Base-by-base conservation (phyloP, 1,140 invertebrate genomes). In the Cheumatopsyche charites region DNA sequence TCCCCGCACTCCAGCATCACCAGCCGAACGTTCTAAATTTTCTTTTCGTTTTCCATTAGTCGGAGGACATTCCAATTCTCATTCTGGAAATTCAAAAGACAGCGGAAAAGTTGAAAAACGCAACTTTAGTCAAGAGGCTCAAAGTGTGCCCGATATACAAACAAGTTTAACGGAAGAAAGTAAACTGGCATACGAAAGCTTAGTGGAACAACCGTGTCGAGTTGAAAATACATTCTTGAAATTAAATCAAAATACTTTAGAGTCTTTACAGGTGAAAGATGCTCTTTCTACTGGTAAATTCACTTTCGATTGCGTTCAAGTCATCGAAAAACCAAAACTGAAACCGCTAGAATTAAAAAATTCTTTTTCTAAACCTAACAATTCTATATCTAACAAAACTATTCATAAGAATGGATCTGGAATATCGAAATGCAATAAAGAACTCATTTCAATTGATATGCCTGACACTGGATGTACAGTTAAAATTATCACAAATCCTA, bases 101-200 rank as follows among this genome's bases (percentile, higher is more conserved):
- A 11, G 21, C 3, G 61, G 25, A 36, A 68, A 55, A 68, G 13
- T 26, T 23, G 90, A 93, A 77, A 87, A 92, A 78, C 88, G 94
- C 71, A 95, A 94, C 78, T 96, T 96, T 80, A 91, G 92, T 36
- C 92, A 95, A 79, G 93, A 96, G 86, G 91, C 94, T 13, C 90
- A 93, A 55, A 94, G 92, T 74, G 94, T 95, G 77, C 91, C 93
- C 21, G 93, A 96, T 79, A 90, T 95, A 77, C 93, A 95, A 89
- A 93, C 89, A 3, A 89, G 90, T 42, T 84, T 94, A 70, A 92
- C 90, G n/a, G 89, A 91, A 74, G 91, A 93, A 78, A 90, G 94
- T 36, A 94, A 95, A 78, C 90, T 94, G 79, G 96, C 94, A 0
- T 98, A 98, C 85, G 93, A 94, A 79, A 91, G 91, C 76, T 83